Evolutionary conservation across 2,888 invertebrate species (phyloP).

Genomic region (Megaustenia siamemsis): DNA sequence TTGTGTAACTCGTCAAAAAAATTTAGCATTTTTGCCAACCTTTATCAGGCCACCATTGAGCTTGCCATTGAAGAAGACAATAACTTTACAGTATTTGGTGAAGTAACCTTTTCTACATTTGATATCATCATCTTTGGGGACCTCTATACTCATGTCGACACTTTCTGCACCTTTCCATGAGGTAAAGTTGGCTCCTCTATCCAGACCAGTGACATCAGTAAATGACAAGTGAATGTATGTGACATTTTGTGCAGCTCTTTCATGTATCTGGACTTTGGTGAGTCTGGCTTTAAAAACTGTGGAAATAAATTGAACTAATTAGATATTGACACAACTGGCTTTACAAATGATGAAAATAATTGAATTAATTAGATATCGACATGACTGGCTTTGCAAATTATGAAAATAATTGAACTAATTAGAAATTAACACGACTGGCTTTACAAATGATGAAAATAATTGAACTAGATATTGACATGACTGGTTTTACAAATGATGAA

Average conservation of each 20-base stretch:
- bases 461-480: too few species aligned
- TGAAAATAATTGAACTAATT: too few species aligned
- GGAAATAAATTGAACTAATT: background rate
- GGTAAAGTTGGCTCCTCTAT: background rate
- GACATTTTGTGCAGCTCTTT: background rate
- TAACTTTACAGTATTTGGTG: background rate
- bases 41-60: background rate
- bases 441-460: too few species aligned
- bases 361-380: too few species aligned
- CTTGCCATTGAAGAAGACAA: conserved; percentile 14
- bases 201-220: background rate
- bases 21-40: background rate
- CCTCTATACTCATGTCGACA: background rate
- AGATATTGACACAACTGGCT: conserved; percentile 12
- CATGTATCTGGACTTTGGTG: background rate
- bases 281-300: conserved; percentile 2
- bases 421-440: too few species aligned
- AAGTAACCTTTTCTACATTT: conserved; percentile 19
- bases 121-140: background rate
- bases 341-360: too few species aligned
- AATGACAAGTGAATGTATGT: background rate
- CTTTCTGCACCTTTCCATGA: background rate
- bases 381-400: too few species aligned
- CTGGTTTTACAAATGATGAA: too few species aligned
- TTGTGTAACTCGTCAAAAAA: conserved; percentile 6